Percentiles rank a stretch among this genome's conserved stretches.
phyloP scores from a whole-genome alignment of 2,888 invertebrate genomes.

The Acrocyrtus sp. region DNA sequence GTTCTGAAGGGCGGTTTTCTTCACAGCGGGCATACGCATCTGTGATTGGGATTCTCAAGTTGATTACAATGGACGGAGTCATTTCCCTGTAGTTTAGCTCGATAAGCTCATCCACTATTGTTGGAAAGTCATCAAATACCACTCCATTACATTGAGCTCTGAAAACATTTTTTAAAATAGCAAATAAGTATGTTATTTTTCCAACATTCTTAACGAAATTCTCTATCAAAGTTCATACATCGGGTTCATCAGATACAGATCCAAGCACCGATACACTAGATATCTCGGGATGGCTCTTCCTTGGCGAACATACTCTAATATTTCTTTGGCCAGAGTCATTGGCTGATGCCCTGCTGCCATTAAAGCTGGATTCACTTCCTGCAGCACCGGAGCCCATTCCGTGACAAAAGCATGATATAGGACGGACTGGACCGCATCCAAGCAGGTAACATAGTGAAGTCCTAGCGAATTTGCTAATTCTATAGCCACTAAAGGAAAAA shows the following conservation, averaged over 20 bases:
- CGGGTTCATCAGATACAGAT: conserved; percentile 52
- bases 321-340: conserved; percentile 55
- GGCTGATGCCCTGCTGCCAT: conserved; percentile 44
- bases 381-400: conserved; percentile 19
- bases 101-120: conserved; percentile 47
- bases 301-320: conserved; percentile 49
- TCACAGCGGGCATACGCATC: conserved; percentile 42
- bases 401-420: conserved; percentile 41
- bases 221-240: no score
- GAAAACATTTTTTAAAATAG: background rate
- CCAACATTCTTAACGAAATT: background rate
- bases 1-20: conserved; percentile 13
- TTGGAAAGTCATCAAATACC: conserved; percentile 60
- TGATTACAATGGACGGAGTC: conserved; percentile 51
- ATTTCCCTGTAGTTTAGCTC: conserved; percentile 56
- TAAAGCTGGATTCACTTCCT: conserved; percentile 22
- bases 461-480: conserved; percentile 51
- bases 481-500: conserved; percentile 33
- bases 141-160: conserved; percentile 58
- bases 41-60: conserved; percentile 46
- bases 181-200: no score
- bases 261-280: conserved; percentile 52
- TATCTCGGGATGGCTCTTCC: conserved; percentile 54
- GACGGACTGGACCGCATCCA: conserved; percentile 41
- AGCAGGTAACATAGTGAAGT: conserved; percentile 46